Conservation (phyloP, 2,797 vertebrate species). For the Pangasius larnaudii region DNA sequence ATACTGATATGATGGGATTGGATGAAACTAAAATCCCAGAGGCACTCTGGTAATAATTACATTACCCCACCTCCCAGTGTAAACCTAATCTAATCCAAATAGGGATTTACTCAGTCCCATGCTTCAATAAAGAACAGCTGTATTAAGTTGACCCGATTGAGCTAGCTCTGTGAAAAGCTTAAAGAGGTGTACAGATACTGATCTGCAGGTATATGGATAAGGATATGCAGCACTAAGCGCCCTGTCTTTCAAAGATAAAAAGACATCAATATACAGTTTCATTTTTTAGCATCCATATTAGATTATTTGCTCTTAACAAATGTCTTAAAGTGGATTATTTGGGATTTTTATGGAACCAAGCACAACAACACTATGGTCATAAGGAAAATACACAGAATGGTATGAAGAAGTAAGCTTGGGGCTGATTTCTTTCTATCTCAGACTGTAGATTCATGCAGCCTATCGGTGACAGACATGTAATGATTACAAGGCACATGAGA, state of each 20-base stretch:
- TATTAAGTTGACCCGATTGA: background rate
- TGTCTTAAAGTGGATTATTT: background rate
- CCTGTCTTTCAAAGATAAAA: background rate
- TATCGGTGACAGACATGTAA: no score
- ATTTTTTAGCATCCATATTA: background rate
- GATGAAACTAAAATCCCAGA: background rate
- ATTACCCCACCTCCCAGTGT: background rate
- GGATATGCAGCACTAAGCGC: background rate
- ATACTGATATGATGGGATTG: background rate
- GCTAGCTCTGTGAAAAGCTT: background rate
- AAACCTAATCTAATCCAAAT: background rate
- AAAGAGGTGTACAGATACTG: background rate
- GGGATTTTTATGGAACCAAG: background rate
- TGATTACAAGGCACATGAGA: no score
- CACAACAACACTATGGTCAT: no score
- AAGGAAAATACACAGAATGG: no score
- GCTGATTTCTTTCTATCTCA: no score
- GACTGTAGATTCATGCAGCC: no score
- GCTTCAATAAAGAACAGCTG: background rate
- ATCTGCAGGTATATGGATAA: background rate
- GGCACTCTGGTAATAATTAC: conserved; percentile 8
- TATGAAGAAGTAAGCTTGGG: no score
- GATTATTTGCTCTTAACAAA: background rate
- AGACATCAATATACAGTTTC: background rate
- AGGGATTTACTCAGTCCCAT: background rate